phyloP scores from a whole-genome alignment of 2,888 invertebrate species.

The Cheilosia scutellata region DNA sequence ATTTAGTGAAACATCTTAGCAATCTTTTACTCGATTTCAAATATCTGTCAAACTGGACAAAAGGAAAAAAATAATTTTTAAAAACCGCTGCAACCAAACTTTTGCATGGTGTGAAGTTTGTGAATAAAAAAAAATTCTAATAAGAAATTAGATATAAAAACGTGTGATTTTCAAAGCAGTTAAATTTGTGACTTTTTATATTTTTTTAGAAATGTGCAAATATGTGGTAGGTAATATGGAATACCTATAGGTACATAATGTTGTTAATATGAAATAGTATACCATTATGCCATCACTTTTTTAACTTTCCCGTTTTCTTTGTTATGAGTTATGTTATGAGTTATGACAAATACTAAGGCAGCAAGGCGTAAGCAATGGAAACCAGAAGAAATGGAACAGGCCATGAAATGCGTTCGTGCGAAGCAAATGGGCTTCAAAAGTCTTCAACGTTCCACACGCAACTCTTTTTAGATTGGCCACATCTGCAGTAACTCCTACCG shows the following conservation, averaged over 20 bases:
- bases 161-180: not conserved
- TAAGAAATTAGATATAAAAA: not conserved
- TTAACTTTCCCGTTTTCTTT: too few relatives aligned
- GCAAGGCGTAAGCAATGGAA: too few relatives aligned
- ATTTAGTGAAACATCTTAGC: not conserved
- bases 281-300: too few relatives aligned
- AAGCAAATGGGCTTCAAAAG: slow-evolving; percentile 1
- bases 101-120: not conserved
- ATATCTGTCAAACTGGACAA: not conserved
- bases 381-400: not conserved
- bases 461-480: too few relatives aligned
- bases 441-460: not conserved
- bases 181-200: too few relatives aligned
- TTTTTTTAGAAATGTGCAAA: too few relatives aligned
- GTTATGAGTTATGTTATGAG: too few relatives aligned
- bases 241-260: too few relatives aligned
- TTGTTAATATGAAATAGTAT: too few relatives aligned
- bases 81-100: not conserved
- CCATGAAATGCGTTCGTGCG: not conserved
- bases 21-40: not conserved
- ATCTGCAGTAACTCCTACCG: too few relatives aligned
- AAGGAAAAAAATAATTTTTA: not conserved
- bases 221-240: too few relatives aligned
- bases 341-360: too few relatives aligned
- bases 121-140: not conserved